phyloP scores from a whole-genome alignment of 2,797 vertebrate species.

The Mycteria americana region DNA sequence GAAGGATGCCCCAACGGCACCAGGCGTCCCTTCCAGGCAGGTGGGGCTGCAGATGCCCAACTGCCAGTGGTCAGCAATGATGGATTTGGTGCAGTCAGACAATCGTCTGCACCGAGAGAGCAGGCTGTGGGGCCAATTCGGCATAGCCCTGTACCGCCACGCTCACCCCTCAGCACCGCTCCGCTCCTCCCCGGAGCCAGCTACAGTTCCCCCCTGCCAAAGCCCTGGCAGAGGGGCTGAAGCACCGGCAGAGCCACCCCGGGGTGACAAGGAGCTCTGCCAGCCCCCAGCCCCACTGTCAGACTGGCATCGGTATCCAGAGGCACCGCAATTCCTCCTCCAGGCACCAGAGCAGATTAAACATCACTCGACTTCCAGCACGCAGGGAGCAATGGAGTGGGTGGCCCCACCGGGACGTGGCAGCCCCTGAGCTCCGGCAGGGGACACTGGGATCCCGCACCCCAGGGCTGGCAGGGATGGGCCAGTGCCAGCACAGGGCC shows the following conservation, averaged over 20 bases:
- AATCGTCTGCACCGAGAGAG: not conserved
- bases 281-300: not conserved
- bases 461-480: not conserved
- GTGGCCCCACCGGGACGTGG: not conserved
- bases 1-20: not conserved
- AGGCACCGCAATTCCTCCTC: not conserved
- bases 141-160: not conserved
- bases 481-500: accelerated
- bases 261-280: not conserved
- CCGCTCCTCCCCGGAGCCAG: not conserved
- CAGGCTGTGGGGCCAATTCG: accelerated
- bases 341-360: not conserved
- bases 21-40: not conserved
- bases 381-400: too few species aligned
- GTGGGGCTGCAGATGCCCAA: not conserved
- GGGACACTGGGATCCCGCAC: not conserved
- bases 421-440: not conserved
- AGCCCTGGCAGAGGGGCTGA: not conserved
- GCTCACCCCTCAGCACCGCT: not conserved
- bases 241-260: not conserved
- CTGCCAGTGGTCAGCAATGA: accelerated
- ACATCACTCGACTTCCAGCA: not conserved
- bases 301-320: not conserved
- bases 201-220: not conserved
- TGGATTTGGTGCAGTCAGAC: not conserved